Conservation (phyloP, 2,888 invertebrate genomes). For the Allygus modestus region DNA sequence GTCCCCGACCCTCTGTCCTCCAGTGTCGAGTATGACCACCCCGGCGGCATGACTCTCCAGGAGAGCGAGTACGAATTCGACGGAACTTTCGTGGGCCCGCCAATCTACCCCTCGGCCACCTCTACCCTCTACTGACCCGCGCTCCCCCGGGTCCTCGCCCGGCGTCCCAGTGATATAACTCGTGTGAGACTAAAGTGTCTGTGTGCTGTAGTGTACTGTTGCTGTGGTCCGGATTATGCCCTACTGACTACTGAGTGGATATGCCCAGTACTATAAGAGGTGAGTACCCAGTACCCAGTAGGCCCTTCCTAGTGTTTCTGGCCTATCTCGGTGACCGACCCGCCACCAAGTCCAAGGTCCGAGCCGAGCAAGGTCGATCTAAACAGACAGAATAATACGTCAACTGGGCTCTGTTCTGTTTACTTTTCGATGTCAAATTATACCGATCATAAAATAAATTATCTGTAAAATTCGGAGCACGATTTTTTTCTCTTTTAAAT, state of each 20-base stretch:
- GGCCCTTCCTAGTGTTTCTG: not conserved
- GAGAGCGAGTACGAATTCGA: slow-evolving; percentile 68
- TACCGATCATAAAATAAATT: too few species aligned
- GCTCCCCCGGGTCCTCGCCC: slow-evolving; percentile 11
- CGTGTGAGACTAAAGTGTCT: slow-evolving; percentile 35
- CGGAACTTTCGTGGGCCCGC: slow-evolving; percentile 69
- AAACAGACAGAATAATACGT: slow-evolving; percentile 56
- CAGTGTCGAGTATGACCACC: slow-evolving; percentile 35
- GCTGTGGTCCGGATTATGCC: slow-evolving; percentile 64
- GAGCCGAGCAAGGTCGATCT: too few species aligned
- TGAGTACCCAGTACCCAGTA: slow-evolving; percentile 62
- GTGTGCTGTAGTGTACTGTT: not conserved
- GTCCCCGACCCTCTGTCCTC: not conserved
- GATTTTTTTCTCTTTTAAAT: too few species aligned
- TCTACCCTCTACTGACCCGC: slow-evolving; percentile 52
- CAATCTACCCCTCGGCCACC: slow-evolving; percentile 60
- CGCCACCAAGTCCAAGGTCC: too few species aligned
- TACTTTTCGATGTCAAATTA: too few species aligned
- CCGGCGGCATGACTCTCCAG: slow-evolving; percentile 66
- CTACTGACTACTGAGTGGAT: slow-evolving; percentile 64
- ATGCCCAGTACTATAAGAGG: slow-evolving; percentile 71
- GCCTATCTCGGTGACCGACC: not conserved
- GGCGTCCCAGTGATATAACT: slow-evolving; percentile 13
- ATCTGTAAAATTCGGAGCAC: too few species aligned
- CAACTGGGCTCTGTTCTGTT: slow-evolving; percentile 58